These are phyloP conservation scores for Gerris lacustris DNA, from an alignment of 2,888 invertebrate genomes.

Conservation along the genomic window DNA sequence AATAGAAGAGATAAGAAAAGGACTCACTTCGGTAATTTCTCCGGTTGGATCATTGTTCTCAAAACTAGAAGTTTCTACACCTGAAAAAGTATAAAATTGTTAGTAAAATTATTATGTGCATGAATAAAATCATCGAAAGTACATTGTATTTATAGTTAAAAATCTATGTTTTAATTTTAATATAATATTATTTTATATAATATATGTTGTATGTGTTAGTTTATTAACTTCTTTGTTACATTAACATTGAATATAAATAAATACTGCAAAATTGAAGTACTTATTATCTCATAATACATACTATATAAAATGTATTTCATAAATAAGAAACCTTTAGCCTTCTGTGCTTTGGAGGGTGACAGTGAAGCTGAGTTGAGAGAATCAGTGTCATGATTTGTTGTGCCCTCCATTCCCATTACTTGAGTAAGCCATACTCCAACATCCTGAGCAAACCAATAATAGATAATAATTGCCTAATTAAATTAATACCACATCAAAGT, in stretches of 20 bases:
- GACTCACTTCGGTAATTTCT: background rate
- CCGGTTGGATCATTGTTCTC: background rate
- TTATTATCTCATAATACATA: too few species aligned
- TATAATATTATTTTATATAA: too few species aligned
- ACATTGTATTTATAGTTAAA: too few species aligned
- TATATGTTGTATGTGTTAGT: too few species aligned
- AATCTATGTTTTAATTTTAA: too few species aligned
- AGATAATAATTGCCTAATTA: background rate
- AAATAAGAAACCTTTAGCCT: background rate
- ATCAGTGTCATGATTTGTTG: constrained; percentile 20
- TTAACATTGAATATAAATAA: too few species aligned
- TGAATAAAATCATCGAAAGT: too few species aligned
- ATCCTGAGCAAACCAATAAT: background rate
- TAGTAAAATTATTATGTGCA: too few species aligned
- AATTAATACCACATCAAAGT: too few species aligned
- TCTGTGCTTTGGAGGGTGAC: background rate
- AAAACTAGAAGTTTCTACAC: background rate
- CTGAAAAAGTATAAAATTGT: background rate
- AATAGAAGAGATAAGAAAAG: background rate
- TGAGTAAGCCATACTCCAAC: constrained; percentile 8
- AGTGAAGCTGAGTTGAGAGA: background rate
- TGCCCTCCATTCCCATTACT: constrained; percentile 25
- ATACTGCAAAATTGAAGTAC: too few species aligned
- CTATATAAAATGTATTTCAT: too few species aligned
- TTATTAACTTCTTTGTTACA: too few species aligned